Evolutionary conservation across 2,797 vertebrate species (phyloP).

Genomic region (Galagoides demidoff): DNA sequence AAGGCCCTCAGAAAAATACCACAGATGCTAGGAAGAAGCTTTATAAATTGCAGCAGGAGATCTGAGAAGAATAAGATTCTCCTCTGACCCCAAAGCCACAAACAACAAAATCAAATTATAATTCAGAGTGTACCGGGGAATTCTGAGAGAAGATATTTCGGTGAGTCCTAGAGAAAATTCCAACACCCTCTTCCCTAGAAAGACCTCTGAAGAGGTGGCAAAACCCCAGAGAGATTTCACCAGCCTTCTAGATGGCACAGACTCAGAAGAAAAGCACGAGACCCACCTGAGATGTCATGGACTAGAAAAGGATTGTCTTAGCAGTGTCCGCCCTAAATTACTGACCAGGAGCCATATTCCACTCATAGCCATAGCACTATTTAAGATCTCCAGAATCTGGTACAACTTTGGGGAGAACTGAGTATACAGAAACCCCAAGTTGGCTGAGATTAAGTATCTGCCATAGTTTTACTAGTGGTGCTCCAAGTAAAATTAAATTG

Average conservation of each 20-base stretch:
- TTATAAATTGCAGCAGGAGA: neutral
- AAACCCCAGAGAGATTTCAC: neutral
- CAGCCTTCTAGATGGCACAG: neutral
- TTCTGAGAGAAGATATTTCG: neutral
- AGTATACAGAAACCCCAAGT: neutral
- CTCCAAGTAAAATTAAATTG: conserved; percentile 14
- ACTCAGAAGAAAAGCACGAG: neutral
- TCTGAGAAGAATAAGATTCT: neutral
- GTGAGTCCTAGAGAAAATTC: neutral
- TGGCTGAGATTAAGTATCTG: neutral
- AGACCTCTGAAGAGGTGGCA: neutral
- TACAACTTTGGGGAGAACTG: neutral
- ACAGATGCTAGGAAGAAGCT: neutral
- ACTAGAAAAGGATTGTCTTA: neutral
- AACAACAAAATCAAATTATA: neutral
- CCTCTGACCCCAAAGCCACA: neutral
- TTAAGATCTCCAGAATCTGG: neutral
- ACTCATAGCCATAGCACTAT: neutral
- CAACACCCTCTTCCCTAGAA: neutral
- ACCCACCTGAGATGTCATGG: neutral
- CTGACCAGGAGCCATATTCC: neutral
- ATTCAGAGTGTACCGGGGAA: neutral
- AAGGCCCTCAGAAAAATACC: neutral
- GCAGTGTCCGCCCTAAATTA: neutral
- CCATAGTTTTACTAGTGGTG: neutral